Evolutionary conservation across 2,797 vertebrate genomes (phyloP), one percentile per base, ranked within the genome.

Genomic region (Rhinophrynus dorsalis): DNA sequence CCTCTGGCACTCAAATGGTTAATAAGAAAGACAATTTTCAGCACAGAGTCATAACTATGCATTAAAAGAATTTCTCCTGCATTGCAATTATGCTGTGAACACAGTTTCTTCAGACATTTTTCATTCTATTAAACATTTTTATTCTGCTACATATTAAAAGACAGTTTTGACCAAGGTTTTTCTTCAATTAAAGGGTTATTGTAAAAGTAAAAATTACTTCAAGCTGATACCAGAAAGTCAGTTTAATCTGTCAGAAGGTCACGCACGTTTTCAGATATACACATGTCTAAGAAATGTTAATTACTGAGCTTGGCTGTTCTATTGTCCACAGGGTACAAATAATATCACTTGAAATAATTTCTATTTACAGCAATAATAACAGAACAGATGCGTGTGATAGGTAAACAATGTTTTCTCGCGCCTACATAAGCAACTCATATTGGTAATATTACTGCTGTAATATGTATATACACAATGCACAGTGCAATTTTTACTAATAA

Each of bases 261-360:
- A 72, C 21, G 24, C 64, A 23, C 18, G 3, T 40, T 29, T 50
- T 10, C 15, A 33, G 15, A 44, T 44, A 18, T 44, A 18, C 17
- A 20, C 15, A 12, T 20, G 5, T 26, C 8, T 38, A 71, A 51
- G 23, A 30, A 17, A 24, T 23, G 63, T 63, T 71, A 63, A 63
- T 63, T 63, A 63, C 6, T 9, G 24, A 18, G 48, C 48, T 45
- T 32, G 30, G 33, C 38, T 64, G 38, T 62, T 68, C 50, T 40
- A n/a, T 23, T 33, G 9, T 29, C 58, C 37, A 21, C 17, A 29
- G 29, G 48, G 47, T 48, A 35, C 9, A 47, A 50, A 57, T 23
- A 20, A 11, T 37, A 2, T 13, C 48, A 35, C 33, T 62, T 37
- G 51, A 45, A 20, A 47, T 21, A 3, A 47, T 56, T 70, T 37